Conservation (phyloP, 2,113 vertebrate genomes). For the Amphiprion percula region DNA sequence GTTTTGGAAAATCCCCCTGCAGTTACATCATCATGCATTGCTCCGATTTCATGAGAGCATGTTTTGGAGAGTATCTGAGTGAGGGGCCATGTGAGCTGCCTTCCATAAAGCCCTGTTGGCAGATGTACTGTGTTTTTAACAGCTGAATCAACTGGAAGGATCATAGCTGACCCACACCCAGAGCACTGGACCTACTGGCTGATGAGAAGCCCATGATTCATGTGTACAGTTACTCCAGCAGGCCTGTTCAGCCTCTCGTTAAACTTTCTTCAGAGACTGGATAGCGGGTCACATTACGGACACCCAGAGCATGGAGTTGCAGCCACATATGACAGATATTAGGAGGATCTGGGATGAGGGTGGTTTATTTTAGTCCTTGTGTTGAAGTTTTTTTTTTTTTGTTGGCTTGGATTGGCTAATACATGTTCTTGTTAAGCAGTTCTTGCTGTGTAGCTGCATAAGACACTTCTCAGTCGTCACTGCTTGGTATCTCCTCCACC, state of each 20-base stretch:
- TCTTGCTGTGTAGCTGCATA: constrained; percentile 17
- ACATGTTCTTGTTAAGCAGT: not conserved
- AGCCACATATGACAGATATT: not conserved
- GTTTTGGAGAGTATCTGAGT: constrained; percentile 57
- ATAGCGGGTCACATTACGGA: constrained; percentile 4
- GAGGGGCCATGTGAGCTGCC: constrained; percentile 37
- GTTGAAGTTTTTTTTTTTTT: not conserved
- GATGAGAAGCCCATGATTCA: constrained; percentile 53
- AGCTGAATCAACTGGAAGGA: constrained; percentile 59
- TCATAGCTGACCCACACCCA: constrained; percentile 66
- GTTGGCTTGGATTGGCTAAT: not conserved
- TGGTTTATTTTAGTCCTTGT: not conserved
- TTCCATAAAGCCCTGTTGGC: constrained; percentile 67
- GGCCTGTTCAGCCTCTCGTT: constrained; percentile 32
- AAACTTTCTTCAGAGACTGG: constrained; percentile 1
- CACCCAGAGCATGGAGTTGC: not conserved
- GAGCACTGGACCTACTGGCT: constrained; percentile 12
- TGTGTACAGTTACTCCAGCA: constrained; percentile 30
- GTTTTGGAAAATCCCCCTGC: constrained; percentile 62
- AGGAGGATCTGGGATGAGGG: not conserved
- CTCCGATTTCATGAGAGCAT: constrained; percentile 64
- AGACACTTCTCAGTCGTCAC: not conserved
- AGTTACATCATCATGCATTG: constrained; percentile 48
- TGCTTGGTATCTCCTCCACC: not conserved
- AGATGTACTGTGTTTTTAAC: constrained; percentile 65